Evolutionary conservation across 1,140 invertebrate species (phyloP).

Genomic region (Ectropis grisescens): DNA sequence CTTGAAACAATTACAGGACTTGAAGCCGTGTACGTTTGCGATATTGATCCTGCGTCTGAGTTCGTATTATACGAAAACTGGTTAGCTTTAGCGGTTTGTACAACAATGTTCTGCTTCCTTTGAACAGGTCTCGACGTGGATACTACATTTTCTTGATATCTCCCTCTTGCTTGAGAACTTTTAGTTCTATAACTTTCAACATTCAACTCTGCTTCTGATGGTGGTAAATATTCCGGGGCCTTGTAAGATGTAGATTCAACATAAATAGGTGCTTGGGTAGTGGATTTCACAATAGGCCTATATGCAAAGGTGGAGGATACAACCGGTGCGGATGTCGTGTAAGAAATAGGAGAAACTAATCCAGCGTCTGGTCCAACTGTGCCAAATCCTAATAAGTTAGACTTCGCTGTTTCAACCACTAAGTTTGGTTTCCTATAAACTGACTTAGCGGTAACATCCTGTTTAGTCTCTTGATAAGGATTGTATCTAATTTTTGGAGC

Average conservation of each 20-base stretch:
- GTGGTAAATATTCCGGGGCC: slow-evolving; percentile 54
- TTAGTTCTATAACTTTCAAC: slow-evolving; percentile 21
- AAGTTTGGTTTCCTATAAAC: slow-evolving; percentile 46
- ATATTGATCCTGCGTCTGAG: slow-evolving; percentile 44
- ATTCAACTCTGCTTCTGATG: slow-evolving; percentile 26
- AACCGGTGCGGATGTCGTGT: slow-evolving; percentile 29
- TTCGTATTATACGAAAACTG: slow-evolving; percentile 45
- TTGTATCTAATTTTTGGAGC: slow-evolving; percentile 14
- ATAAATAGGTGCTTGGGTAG: slow-evolving; percentile 27
- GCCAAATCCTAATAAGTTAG: slow-evolving; percentile 58
- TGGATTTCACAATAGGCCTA: slow-evolving; percentile 30
- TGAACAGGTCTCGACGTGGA: slow-evolving; percentile 22
- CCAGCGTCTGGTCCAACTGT: slow-evolving; percentile 62
- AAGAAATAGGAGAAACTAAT: slow-evolving; percentile 38
- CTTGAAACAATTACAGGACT: slow-evolving; percentile 20
- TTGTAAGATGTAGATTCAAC: slow-evolving; percentile 36
- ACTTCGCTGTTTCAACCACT: slow-evolving; percentile 51
- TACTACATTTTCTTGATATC: slow-evolving; percentile 22
- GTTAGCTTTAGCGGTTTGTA: slow-evolving; percentile 55
- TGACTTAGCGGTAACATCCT: slow-evolving; percentile 12
- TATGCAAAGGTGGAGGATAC: slow-evolving; percentile 26
- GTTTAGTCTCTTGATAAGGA: slow-evolving; percentile 28
- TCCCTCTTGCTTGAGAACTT: slow-evolving; percentile 14
- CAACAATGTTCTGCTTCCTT: slow-evolving; percentile 55
- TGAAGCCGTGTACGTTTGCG: slow-evolving; percentile 27